Conservation (phyloP, 2,888 invertebrate species). For the Agonum fuliginosum region DNA sequence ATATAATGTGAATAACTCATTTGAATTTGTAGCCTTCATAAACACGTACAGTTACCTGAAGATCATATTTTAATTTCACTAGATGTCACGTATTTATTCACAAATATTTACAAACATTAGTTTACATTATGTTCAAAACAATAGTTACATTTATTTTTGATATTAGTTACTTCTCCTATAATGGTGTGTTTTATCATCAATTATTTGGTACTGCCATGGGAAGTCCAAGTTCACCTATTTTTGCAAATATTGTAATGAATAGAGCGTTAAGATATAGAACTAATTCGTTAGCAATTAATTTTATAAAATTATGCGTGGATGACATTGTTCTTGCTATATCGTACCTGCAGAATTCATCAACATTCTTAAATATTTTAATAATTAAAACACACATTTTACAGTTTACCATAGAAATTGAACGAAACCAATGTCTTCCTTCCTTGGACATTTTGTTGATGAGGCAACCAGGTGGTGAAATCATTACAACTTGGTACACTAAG, state of each 20-base stretch:
- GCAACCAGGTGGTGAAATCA: neutral
- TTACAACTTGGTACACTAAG: neutral
- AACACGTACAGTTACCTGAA: too few species aligned
- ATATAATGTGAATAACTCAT: too few species aligned
- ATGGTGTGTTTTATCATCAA: too few species aligned
- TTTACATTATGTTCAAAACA: too few species aligned
- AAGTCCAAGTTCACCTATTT: too few species aligned
- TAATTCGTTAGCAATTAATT: neutral
- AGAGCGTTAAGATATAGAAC: slow-evolving; percentile 10
- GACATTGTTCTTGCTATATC: slow-evolving; percentile 26
- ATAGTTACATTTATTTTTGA: too few species aligned
- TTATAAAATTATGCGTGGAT: slow-evolving; percentile 49
- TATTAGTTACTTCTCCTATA: too few species aligned
- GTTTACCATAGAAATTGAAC: slow-evolving; percentile 43
- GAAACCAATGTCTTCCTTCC: neutral
- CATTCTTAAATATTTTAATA: slow-evolving; percentile 33
- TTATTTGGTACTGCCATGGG: too few species aligned
- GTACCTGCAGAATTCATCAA: slow-evolving; percentile 20
- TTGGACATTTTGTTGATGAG: slow-evolving; percentile 8
- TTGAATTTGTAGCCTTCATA: too few species aligned
- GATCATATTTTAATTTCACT: too few species aligned
- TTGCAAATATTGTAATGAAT: slow-evolving; percentile 52
- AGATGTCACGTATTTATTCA: too few species aligned
- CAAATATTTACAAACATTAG: too few species aligned
- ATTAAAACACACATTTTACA: neutral